Conservation (phyloP, 1,140 invertebrate species). For the Drosophila asahinai region DNA sequence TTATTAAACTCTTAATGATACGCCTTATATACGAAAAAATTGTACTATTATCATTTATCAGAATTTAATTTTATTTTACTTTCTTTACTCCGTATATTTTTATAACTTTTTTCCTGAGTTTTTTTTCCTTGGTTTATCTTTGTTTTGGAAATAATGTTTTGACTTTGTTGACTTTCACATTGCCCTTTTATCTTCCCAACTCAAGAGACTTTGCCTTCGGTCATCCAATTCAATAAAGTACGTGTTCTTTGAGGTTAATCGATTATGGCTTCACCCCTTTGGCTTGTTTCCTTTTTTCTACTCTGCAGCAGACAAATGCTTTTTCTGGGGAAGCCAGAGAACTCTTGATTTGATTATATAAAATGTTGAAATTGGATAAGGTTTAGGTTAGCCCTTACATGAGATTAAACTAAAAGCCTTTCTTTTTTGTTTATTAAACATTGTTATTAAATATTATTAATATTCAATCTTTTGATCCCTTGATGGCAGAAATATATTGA, state of each 20-base stretch:
- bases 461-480: neutral
- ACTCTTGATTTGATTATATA: conserved; percentile 6
- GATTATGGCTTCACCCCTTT: conserved; percentile 14
- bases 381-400: neutral
- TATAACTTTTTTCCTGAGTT: too few species aligned
- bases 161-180: neutral
- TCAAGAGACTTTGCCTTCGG: conserved; percentile 6
- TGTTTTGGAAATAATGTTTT: neutral
- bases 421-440: neutral
- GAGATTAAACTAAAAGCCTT: neutral
- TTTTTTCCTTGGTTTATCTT: neutral
- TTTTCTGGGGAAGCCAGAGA: neutral
- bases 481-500: neutral
- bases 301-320: neutral
- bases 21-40: neutral
- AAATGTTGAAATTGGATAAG: neutral
- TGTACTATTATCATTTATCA: neutral
- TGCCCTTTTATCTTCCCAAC: neutral
- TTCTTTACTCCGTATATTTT: too few species aligned
- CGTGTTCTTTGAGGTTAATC: conserved; percentile 13
- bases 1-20: neutral
- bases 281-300: neutral
- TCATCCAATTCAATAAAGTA: conserved; percentile 16
- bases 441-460: neutral
- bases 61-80: too few species aligned